phyloP scores from a whole-genome alignment of 2,888 invertebrate species.

The Helleia helle region DNA sequence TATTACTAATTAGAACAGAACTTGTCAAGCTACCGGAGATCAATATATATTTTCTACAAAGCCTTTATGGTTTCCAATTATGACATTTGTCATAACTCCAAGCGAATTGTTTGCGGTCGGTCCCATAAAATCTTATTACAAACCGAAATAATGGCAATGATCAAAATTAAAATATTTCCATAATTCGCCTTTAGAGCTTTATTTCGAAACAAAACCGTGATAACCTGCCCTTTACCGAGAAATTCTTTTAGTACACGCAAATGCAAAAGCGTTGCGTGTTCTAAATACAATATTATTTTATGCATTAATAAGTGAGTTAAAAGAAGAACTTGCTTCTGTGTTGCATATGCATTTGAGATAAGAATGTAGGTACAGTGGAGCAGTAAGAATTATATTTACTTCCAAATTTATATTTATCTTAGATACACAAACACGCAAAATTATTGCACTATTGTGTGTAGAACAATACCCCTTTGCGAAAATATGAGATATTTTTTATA shows the following conservation, averaged over 20 bases:
- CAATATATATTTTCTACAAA: neutral
- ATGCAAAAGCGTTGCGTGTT: constrained; percentile 10
- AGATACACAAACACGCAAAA: no score
- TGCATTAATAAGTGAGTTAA: neutral
- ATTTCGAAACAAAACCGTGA: constrained; percentile 27
- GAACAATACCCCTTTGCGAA: no score
- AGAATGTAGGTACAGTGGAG: neutral
- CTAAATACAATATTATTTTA: neutral
- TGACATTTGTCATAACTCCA: constrained; percentile 5
- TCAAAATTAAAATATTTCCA: constrained; percentile 25
- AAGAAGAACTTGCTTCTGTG: neutral
- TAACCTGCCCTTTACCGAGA: constrained; percentile 29
- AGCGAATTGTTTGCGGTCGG: neutral
- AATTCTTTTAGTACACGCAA: constrained; percentile 26
- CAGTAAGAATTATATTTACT: neutral
- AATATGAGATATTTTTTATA: no score
- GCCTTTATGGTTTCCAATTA: neutral
- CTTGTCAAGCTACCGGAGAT: neutral
- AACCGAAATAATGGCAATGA: constrained; percentile 11
- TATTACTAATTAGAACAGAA: constrained; percentile 6
- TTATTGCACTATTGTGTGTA: no score
- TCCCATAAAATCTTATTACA: neutral
- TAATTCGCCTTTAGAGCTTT: constrained; percentile 23
- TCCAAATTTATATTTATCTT: no score
- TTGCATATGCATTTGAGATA: neutral